Evolutionary conservation across 2,113 vertebrate species (phyloP), one percentile per base, ranked within the genome.

Genomic region (Tor tambroides): DNA sequence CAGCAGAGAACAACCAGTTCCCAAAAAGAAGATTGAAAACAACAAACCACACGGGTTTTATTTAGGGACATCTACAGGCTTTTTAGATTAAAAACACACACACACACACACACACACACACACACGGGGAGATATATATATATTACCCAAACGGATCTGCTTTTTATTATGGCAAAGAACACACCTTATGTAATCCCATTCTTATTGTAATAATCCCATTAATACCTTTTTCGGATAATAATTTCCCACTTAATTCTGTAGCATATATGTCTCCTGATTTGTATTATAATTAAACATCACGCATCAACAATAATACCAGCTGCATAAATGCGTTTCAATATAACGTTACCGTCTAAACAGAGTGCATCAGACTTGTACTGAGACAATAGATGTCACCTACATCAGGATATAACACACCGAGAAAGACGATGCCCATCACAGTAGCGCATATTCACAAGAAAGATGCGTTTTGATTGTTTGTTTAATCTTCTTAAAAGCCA

Each of bases 1-100:
- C 51, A 51, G 41, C 69, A 59, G 28, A 3, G 83, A 75, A 89
- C 86, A 87, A 72, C 76, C 83, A 89, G 65, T 84, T 87, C 79
- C 86, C 35, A 54, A 85, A 61, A 35, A 72, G n/a, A 46, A 72
- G 51, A 78, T 43, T 69, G 56, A 83, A 54, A 72, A 72, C 43
- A 72, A 54, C 61, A 61, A 43, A 83, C 54, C 79, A 65, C 65
- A 51, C 26, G 65, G 26, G 81, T 23, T 72, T 67, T 2, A 46
- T 1, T 2, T 15, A 49, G 4, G 65, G 17, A 56, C 65, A 83
- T 72, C 26, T 72, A 72, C 17, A 12, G 46, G n/a, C 15, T 63
- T 65, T 77, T 54, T 4, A 21, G 46, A 79, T 32, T 61, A 38
- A 38, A 61, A 41, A 83, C 7, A 54, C 5, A 32, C 32, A 32